A percentile compares a stretch with the other conserved stretches of the same genome.
phyloP scores from a whole-genome alignment of 2,888 invertebrate genomes.

The Melanotus villosus region DNA sequence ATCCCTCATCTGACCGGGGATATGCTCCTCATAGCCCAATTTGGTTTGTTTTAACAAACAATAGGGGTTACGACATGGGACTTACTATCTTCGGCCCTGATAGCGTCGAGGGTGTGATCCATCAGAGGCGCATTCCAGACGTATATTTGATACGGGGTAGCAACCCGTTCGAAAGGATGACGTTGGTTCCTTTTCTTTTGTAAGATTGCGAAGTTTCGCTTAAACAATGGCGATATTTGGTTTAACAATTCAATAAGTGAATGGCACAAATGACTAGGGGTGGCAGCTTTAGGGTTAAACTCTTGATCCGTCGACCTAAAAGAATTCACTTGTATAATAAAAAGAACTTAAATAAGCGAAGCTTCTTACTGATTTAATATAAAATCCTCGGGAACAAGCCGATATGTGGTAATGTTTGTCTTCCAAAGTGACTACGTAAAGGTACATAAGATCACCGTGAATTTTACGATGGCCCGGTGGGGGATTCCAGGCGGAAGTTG shows the following conservation, averaged over 20 bases:
- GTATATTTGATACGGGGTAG: constrained; percentile 98
- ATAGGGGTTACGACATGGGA: too few relatives aligned
- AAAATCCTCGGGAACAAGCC: constrained; percentile 96
- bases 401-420: constrained; percentile 98
- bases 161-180: constrained; percentile 97
- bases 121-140: constrained; percentile 93
- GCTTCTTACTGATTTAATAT: constrained; percentile 82
- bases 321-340: too few relatives aligned
- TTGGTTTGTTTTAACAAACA: constrained; percentile 67
- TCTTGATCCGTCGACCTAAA: constrained; percentile 90
- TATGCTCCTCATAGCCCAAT: constrained; percentile 98
- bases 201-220: constrained; percentile 88
- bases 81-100: constrained; percentile 97
- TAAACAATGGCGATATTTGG: constrained; percentile 91
- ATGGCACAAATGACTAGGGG: constrained; percentile 93
- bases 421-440: constrained; percentile 95
- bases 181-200: constrained; percentile 91
- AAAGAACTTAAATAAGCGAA: too few relatives aligned
- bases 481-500: constrained; percentile 99
- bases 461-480: constrained; percentile 97
- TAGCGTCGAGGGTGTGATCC: constrained; percentile 97
- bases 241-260: constrained; percentile 95
- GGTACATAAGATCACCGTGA: constrained; percentile 97
- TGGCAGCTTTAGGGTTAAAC: constrained; percentile 95
- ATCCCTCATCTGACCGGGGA: constrained; percentile 98